Percentiles rank a stretch among this genome's conserved stretches.
Evolutionary conservation across 2,797 vertebrate genomes (phyloP).

Genomic region (Ceyx erithaca): DNA sequence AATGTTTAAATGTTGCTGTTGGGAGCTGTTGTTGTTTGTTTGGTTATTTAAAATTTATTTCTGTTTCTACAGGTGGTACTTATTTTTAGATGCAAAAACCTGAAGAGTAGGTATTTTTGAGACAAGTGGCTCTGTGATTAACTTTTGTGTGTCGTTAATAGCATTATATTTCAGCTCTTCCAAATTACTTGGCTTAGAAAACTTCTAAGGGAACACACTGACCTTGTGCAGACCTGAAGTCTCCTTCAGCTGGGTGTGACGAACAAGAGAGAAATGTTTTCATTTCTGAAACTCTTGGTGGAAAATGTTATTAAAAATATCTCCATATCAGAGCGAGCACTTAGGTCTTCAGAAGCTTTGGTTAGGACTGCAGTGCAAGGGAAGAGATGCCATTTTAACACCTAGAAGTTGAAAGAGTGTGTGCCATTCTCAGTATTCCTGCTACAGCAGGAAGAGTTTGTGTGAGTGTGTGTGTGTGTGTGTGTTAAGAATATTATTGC

Average conservation of each 20-base stretch:
- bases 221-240: not conserved
- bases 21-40: not conserved
- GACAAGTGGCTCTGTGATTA: not conserved
- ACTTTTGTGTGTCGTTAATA: not conserved
- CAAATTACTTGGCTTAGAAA: not conserved
- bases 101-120: not conserved
- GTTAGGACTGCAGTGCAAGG: not conserved
- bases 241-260: not conserved
- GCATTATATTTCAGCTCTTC: not conserved
- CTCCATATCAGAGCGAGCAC: not conserved
- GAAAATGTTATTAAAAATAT: not conserved
- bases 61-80: not conserved
- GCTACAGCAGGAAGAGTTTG: not conserved
- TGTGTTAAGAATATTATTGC: conserved; percentile 4
- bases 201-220: not conserved
- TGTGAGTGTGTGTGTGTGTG: not conserved
- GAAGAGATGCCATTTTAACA: not conserved
- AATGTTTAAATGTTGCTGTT: not conserved
- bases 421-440: not conserved
- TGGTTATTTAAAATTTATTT: not conserved
- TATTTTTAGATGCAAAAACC: not conserved
- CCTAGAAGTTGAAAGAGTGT: not conserved
- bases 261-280: not conserved
- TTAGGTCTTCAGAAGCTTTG: not conserved
- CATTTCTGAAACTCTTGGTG: not conserved